phyloP scores from a whole-genome alignment of 2,888 invertebrate species.

The Eupelmus urozonus region DNA sequence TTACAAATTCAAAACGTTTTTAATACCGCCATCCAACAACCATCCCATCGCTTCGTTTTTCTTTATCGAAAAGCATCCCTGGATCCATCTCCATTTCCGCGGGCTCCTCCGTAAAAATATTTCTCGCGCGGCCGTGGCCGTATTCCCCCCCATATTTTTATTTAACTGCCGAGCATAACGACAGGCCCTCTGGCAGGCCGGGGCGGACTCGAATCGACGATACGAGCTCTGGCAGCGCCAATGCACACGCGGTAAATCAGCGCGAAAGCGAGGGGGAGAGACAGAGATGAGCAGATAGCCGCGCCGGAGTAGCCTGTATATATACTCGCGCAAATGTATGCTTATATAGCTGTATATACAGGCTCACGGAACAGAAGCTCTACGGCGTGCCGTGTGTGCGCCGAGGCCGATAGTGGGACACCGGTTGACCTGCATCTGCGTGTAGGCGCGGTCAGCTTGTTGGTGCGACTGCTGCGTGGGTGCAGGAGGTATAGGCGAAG shows the following conservation, averaged over 20 bases:
- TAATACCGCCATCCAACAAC: no score
- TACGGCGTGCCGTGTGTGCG: slow-evolving; percentile 36
- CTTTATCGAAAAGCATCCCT: no score
- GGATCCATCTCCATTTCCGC: no score
- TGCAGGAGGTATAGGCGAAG: background rate
- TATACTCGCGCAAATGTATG: slow-evolving; percentile 1
- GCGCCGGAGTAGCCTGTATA: no score
- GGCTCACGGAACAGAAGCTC: slow-evolving; percentile 24
- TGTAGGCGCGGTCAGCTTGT: no score
- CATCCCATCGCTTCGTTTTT: no score
- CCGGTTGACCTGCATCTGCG: slow-evolving; percentile 44
- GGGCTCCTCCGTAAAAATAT: no score
- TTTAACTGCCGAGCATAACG: background rate
- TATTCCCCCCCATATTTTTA: background rate
- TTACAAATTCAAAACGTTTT: no score
- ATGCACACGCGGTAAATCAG: slow-evolving; percentile 45
- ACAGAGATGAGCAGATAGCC: slow-evolving; percentile 16
- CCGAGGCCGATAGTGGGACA: slow-evolving; percentile 43
- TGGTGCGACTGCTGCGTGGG: no score
- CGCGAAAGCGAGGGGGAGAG: background rate
- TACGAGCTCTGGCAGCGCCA: slow-evolving; percentile 7
- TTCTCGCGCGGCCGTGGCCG: no score
- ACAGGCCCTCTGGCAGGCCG: background rate
- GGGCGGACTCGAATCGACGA: background rate
- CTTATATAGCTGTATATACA: slow-evolving; percentile 15